phyloP scores from a whole-genome alignment of 2,113 vertebrate genomes.

The Sinosuthora webbiana region DNA sequence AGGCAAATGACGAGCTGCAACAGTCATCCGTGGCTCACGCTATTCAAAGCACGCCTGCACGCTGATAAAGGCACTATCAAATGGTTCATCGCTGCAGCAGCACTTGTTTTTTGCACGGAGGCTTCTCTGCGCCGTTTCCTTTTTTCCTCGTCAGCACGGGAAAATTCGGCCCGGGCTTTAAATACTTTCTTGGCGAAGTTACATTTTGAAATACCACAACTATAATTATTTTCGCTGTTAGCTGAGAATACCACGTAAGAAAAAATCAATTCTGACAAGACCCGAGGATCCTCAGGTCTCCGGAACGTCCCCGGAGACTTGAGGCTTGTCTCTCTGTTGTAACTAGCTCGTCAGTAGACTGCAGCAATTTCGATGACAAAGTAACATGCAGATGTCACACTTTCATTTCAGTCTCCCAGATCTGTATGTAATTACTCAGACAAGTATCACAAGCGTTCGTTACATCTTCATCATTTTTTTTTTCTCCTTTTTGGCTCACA shows the following conservation, averaged over 20 bases:
- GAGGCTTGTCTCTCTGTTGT: neutral
- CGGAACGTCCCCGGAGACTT: neutral
- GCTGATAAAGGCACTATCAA: conserved; percentile 34
- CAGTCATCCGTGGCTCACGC: neutral
- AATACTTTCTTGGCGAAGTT: neutral
- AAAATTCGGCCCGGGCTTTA: neutral
- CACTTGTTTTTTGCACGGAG: neutral
- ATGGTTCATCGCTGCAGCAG: neutral
- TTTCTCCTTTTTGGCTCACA: neutral
- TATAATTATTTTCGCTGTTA: neutral
- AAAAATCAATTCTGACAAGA: neutral
- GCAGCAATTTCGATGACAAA: neutral
- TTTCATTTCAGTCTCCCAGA: neutral
- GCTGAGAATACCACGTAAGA: neutral
- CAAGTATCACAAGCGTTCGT: neutral
- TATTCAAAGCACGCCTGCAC: neutral
- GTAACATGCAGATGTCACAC: neutral
- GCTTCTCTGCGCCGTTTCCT: neutral
- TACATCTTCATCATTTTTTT: neutral
- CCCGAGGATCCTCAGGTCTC: neutral
- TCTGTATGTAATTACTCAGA: neutral
- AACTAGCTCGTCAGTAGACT: neutral
- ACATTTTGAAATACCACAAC: neutral
- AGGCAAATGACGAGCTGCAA: neutral
- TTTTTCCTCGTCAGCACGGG: conserved; percentile 32